Conservation (phyloP, 2,113 vertebrate species). For the Pseudopipra pipra region DNA sequence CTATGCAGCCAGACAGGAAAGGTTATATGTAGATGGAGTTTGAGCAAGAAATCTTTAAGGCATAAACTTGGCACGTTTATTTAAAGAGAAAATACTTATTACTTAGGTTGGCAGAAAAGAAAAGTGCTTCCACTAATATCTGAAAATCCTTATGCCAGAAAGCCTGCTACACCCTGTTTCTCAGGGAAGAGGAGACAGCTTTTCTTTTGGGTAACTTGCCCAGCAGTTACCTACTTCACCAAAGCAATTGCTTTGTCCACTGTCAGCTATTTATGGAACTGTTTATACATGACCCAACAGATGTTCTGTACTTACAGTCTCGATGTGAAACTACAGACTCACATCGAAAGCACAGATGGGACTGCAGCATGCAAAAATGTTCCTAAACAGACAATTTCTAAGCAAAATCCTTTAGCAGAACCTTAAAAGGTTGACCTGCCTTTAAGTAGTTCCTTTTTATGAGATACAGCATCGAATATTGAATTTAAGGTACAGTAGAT, state of each 20-base stretch:
- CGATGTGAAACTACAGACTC: not conserved
- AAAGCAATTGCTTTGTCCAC: not conserved
- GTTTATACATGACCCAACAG: not conserved
- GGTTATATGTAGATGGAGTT: not conserved
- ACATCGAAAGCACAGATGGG: not conserved
- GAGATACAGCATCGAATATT: not conserved
- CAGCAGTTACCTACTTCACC: not conserved
- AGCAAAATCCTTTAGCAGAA: not conserved
- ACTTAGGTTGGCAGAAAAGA: not conserved
- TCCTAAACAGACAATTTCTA: not conserved
- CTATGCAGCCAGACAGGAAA: not conserved
- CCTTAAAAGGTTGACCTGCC: not conserved
- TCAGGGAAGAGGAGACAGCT: not conserved
- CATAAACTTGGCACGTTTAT: not conserved
- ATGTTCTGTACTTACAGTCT: not conserved
- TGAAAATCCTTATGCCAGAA: not conserved
- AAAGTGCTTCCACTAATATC: not conserved
- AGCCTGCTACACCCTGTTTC: not conserved
- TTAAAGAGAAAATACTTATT: slow-evolving; percentile 12
- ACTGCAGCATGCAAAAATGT: not conserved
- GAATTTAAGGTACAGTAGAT: not conserved
- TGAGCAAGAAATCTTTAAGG: not conserved
- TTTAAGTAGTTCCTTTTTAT: not conserved
- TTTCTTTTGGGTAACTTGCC: not conserved
- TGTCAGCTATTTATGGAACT: not conserved